Evolutionary conservation across 2,797 vertebrate species (phyloP).

Genomic region (Cichlasoma orientale): DNA sequence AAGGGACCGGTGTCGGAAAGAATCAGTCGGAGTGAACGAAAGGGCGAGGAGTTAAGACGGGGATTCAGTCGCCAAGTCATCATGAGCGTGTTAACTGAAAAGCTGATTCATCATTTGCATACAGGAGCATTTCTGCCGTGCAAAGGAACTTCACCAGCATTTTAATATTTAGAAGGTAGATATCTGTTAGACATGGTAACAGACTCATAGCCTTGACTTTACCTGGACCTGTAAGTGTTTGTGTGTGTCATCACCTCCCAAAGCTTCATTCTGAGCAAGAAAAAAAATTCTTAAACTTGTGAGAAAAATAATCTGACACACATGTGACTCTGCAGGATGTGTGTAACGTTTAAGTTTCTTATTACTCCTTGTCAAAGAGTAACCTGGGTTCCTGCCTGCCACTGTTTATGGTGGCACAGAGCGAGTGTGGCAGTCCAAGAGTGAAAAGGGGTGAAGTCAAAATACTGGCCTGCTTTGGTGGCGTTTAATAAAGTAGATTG

Average conservation of each 20-base stretch:
- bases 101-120: neutral
- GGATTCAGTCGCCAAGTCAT: neutral
- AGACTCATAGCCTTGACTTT: too few relatives aligned
- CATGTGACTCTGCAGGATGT: neutral
- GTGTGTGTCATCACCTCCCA: neutral
- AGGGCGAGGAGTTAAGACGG: neutral
- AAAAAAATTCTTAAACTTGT: neutral
- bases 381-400: neutral
- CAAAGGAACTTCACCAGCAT: neutral
- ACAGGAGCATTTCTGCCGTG: neutral
- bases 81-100: neutral
- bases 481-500: neutral
- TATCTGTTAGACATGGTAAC: too few relatives aligned
- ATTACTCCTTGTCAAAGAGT: neutral
- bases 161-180: neutral
- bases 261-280: neutral
- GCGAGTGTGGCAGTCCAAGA: neutral
- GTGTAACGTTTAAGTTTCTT: neutral
- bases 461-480: neutral
- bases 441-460: neutral
- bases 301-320: too few relatives aligned
- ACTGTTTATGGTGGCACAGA: rapidly evolving
- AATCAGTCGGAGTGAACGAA: neutral
- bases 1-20: neutral
- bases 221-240: neutral